A percentile compares a stretch with the other conserved stretches of the same genome.
phyloP scores from a whole-genome alignment of 2,888 invertebrate genomes.

The Heliconius ethilla region DNA sequence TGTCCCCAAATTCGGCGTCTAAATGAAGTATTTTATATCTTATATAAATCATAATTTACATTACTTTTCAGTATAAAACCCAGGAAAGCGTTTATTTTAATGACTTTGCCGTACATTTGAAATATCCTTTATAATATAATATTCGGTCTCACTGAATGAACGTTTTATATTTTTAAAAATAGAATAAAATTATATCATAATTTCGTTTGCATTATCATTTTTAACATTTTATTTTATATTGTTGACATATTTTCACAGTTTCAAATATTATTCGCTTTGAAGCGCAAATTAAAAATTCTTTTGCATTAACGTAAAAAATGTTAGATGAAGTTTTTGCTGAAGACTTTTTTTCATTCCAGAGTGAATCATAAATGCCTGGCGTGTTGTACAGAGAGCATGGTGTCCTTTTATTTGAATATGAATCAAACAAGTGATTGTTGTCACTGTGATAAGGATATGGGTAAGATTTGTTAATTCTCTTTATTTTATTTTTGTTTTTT shows the following conservation, averaged over 20 bases:
- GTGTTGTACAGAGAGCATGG: conserved; percentile 84
- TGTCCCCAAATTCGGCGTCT: background rate
- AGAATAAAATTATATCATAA: conserved; percentile 34
- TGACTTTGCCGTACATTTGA: background rate
- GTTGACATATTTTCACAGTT: conserved; percentile 42
- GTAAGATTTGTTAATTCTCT: conserved; percentile 62
- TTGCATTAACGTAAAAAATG: conserved; percentile 37
- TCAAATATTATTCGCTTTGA: conserved; percentile 41
- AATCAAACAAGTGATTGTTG: conserved; percentile 82
- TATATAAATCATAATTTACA: conserved; percentile 10
- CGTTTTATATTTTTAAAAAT: conserved; percentile 11
- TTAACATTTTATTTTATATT: conserved; percentile 41
- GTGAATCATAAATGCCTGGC: conserved; percentile 89
- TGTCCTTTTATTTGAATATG: conserved; percentile 58
- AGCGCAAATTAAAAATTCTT: conserved; percentile 41
- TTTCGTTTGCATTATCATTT: conserved; percentile 39
- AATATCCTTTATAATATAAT: conserved; percentile 24
- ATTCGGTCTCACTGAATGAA: conserved; percentile 5
- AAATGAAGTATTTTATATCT: background rate
- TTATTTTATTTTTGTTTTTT: background rate
- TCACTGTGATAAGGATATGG: conserved; percentile 86
- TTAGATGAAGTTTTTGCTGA: conserved; percentile 36
- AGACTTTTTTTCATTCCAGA: conserved; percentile 59
- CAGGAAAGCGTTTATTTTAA: conserved; percentile 13
- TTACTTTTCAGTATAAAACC: background rate